A percentile compares a stretch with the other conserved stretches of the same genome.
phyloP scores from a whole-genome alignment of 2,888 invertebrate species.

The Agrochola lota region DNA sequence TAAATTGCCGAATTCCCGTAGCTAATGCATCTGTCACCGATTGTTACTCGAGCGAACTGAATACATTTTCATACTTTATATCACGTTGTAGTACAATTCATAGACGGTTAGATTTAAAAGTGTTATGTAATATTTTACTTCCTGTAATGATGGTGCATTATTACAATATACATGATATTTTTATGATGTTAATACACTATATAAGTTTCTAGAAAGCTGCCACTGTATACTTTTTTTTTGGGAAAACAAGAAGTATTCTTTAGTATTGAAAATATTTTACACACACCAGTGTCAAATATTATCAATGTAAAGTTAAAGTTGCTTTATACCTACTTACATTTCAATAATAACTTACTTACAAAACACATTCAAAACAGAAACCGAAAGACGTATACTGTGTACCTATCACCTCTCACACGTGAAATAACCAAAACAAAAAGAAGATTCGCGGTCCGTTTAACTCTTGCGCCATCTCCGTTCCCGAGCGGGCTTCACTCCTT shows the following conservation, averaged over 20 bases:
- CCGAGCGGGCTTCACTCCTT: conserved; percentile 71
- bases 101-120: neutral
- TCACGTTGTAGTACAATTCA: conserved; percentile 62
- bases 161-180: too few relatives aligned
- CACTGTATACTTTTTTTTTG: neutral
- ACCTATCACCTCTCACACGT: neutral
- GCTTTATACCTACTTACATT: too few relatives aligned
- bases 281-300: too few relatives aligned
- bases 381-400: too few relatives aligned
- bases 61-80: conserved; percentile 79
- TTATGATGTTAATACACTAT: too few relatives aligned
- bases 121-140: neutral
- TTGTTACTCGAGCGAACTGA: conserved; percentile 78
- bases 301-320: too few relatives aligned
- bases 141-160: too few relatives aligned
- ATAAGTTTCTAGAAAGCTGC: too few relatives aligned
- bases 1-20: conserved; percentile 69
- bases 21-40: conserved; percentile 82
- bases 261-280: too few relatives aligned
- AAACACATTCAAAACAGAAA: neutral
- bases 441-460: conserved; percentile 26
- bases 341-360: too few relatives aligned
- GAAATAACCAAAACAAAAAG: neutral
- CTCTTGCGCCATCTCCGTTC: conserved; percentile 52
- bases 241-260: too few relatives aligned